A percentile compares a stretch with the other conserved stretches of the same genome.
Conservation (phyloP, 1,140 invertebrate genomes). For the Rhynchophorus ferrugineus region DNA sequence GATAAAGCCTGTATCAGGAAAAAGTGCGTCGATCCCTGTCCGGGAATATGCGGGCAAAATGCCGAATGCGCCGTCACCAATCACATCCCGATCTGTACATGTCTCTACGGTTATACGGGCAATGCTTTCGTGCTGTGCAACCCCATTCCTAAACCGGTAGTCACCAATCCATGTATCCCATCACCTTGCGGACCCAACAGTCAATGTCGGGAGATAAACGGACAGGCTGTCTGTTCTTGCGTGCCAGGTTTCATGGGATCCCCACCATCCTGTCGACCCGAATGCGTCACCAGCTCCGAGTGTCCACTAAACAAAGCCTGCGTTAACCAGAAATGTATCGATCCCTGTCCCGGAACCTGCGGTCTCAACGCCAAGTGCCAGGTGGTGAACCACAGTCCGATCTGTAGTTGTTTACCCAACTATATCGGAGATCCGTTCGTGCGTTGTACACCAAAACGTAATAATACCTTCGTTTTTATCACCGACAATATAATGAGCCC, state of each 20-base stretch:
- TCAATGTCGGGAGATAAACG: conserved; percentile 54
- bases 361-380: conserved; percentile 47
- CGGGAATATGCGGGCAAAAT: conserved; percentile 57
- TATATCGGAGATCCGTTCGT: conserved; percentile 63
- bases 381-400: conserved; percentile 54
- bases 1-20: conserved; percentile 60
- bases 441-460: conserved; percentile 46
- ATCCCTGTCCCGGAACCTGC: conserved; percentile 68
- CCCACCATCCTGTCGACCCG: conserved; percentile 60
- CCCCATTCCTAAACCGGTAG: conserved; percentile 38
- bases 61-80: conserved; percentile 62
- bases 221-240: conserved; percentile 59
- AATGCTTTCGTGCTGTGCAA: conserved; percentile 58
- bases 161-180: conserved; percentile 51
- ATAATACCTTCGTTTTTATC: too few species aligned
- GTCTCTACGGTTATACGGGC: conserved; percentile 52
- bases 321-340: conserved; percentile 60
- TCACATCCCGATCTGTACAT: conserved; percentile 63
- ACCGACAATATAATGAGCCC: too few species aligned
- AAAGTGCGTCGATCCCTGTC: conserved; percentile 64
- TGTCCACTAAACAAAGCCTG: conserved; percentile 61
- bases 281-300: conserved; percentile 61
- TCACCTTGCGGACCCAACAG: conserved; percentile 59
- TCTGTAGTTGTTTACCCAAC: conserved; percentile 52
- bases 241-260: conserved; percentile 56